phyloP scores from a whole-genome alignment of 2,113 vertebrate genomes.

The Semnornis frantzii region DNA sequence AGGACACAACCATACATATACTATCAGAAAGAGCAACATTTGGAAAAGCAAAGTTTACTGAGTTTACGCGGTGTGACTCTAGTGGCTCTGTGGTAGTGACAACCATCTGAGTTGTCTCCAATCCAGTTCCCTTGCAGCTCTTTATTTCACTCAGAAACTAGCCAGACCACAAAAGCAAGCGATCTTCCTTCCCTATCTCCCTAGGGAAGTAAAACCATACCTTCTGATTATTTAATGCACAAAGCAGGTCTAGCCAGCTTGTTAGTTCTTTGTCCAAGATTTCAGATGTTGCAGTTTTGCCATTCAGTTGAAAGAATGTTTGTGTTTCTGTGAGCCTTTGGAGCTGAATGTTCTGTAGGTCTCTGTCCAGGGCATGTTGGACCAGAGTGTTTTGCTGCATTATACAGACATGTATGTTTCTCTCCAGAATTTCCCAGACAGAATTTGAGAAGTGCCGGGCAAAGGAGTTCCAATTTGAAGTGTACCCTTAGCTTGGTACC shows the following conservation, averaged over 20 bases:
- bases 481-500: neutral
- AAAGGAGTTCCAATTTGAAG: neutral
- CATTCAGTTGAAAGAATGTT: neutral
- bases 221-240: neutral
- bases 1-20: neutral
- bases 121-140: neutral
- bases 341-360: neutral
- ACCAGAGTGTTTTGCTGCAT: neutral
- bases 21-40: constrained; percentile 40
- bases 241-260: neutral
- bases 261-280: neutral
- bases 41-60: constrained; percentile 13
- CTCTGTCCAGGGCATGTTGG: neutral
- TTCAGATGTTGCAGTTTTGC: neutral
- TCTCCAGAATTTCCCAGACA: neutral
- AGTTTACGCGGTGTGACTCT: neutral
- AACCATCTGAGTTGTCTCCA: neutral
- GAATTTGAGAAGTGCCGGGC: neutral
- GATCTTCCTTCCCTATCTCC: neutral
- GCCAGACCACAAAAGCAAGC: neutral
- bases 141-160: neutral
- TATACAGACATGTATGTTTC: neutral
- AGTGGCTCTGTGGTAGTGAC: neutral
- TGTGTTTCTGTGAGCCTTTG: neutral
- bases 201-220: neutral